phyloP scores from a whole-genome alignment of 2,113 vertebrate genomes.

The Uropsilus gracilis region DNA sequence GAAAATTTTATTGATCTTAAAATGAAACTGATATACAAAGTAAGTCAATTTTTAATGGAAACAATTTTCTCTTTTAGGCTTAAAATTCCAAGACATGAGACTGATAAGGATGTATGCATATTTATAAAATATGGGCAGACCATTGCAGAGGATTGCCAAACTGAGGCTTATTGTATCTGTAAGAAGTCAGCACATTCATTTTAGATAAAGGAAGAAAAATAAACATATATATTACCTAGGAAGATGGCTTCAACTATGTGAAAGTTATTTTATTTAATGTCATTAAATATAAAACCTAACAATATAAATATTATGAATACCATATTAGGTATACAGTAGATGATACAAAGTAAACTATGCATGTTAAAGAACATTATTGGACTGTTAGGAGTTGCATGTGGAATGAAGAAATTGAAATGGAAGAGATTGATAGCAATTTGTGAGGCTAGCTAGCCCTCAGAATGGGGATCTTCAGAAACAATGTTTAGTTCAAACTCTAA shows the following conservation, averaged over 20 bases:
- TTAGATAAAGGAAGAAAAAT: background rate
- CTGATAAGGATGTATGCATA: background rate
- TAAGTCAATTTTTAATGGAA: background rate
- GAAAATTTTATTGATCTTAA: background rate
- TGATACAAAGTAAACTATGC: background rate
- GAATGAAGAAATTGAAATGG: too few species aligned
- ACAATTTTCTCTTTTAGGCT: background rate
- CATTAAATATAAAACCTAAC: background rate
- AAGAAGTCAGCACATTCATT: background rate
- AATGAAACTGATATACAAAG: background rate
- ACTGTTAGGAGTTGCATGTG: too few species aligned
- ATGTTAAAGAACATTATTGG: background rate
- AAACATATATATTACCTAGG: too few species aligned
- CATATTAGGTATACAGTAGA: background rate
- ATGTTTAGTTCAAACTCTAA: too few species aligned
- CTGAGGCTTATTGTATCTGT: background rate
- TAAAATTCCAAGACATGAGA: background rate
- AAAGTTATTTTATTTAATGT: background rate
- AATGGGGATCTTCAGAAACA: too few species aligned
- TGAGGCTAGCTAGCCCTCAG: too few species aligned
- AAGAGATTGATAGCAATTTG: too few species aligned
- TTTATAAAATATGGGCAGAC: background rate
- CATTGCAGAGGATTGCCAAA: background rate
- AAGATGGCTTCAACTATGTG: background rate
- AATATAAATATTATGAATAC: background rate